Percentiles rank a stretch among this genome's conserved stretches.
phyloP scores from a whole-genome alignment of 2,797 vertebrate genomes.

The Halcyon badia region DNA sequence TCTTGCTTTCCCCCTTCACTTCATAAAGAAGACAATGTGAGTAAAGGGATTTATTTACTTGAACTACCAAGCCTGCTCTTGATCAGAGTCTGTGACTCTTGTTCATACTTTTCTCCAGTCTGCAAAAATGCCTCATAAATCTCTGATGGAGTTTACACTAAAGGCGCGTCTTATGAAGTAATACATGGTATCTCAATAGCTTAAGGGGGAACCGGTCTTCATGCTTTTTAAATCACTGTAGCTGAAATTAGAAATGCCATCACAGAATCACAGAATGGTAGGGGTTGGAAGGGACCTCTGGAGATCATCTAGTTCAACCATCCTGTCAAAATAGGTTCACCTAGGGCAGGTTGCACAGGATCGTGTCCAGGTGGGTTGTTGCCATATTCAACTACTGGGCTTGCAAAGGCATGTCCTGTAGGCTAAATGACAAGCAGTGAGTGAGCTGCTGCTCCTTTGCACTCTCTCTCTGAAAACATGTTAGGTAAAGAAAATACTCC shows the following conservation, averaged over 20 bases:
- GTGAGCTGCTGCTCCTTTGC: not conserved
- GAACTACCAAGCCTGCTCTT: not conserved
- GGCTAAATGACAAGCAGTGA: not conserved
- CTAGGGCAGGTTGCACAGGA: no score
- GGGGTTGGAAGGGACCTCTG: no score
- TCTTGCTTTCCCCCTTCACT: not conserved
- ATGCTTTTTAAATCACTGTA: not conserved
- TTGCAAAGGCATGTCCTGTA: constrained; percentile 35
- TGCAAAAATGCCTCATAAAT: not conserved
- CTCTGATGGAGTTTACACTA: not conserved
- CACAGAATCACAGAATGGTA: no score
- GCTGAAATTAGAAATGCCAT: not conserved
- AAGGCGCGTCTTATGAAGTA: not conserved
- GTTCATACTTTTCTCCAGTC: not conserved
- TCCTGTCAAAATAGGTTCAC: no score
- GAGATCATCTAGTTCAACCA: no score
- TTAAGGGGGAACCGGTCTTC: not conserved
- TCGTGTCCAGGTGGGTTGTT: no score
- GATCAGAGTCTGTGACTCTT: not conserved
- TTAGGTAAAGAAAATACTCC: not conserved
- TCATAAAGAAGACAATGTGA: not conserved
- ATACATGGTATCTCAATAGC: not conserved
- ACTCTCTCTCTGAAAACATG: not conserved
- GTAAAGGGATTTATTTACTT: constrained; percentile 25
- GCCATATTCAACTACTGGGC: rapidly evolving